Evolutionary conservation across 2,113 vertebrate genomes (phyloP), one percentile per base, ranked within the genome.

Genomic region (Octodon degus): DNA sequence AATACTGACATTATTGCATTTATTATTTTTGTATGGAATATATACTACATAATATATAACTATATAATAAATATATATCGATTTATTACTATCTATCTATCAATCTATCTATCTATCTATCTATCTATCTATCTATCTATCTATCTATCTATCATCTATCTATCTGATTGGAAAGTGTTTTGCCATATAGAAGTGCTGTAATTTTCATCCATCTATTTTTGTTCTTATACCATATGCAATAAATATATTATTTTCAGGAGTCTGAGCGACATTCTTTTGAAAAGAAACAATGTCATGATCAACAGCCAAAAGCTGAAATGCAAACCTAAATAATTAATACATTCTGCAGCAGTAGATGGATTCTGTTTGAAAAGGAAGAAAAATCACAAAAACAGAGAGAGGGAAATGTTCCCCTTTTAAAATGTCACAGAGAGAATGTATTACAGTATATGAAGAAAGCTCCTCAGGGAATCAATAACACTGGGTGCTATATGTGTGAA

Each of bases 281-380:
- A 58, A 93, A 76, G 32, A 91, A 84, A 43, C 74, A 24, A 30
- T 90, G 16, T 27, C 5, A 86, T 95, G 34, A 79, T 76, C 58
- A 90, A 82, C 81, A 12, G 25, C 37, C 68, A 81, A 90, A 93
- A 50, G 7, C 63, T 92, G 30, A 92, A 94, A 83, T 40, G 25
- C 83, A 27, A 87, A 27, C 58, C 34, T 83, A 82, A 92, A 91
- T 95, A 92, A 92, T 77, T 79, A 65, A 79, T 80, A 76, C 37
- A 63, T 72, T 92, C 76, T 70, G n/a, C 16, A 87, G 50, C 11
- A 77, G 27, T 22, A 30, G 10, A 63, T 84, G n/a, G 55, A 50
- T 84, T 88, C 62, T 77, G 2, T 91, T 32, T 70, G 76, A 32
- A 85, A 95, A 86, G 55, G 30, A 86, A 27, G 37, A 84, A 80